Conservation (phyloP, 2,113 vertebrate species). For the Leptobrachium ailaonicum region DNA sequence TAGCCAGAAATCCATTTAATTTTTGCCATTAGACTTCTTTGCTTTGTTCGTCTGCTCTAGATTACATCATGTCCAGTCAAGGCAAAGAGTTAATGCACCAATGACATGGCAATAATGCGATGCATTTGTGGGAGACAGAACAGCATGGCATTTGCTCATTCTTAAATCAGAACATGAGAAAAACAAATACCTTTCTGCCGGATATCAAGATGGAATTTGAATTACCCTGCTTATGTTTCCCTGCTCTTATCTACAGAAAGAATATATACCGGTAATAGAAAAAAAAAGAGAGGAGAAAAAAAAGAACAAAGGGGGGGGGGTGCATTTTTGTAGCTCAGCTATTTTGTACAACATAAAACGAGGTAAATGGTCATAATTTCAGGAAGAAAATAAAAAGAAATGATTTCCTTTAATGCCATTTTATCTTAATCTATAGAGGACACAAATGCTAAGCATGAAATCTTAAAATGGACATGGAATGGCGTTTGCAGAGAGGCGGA, state of each 20-base stretch:
- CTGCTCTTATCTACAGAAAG: constrained; percentile 27
- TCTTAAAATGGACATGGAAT: constrained; percentile 18
- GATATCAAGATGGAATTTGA: constrained; percentile 29
- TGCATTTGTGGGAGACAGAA: constrained; percentile 28
- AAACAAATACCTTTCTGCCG: constrained; percentile 26
- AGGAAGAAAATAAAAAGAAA: not conserved
- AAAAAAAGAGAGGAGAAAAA: no score
- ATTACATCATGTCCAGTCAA: constrained; percentile 15
- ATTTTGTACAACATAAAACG: not conserved
- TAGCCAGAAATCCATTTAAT: not conserved
- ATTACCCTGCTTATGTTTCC: constrained; percentile 15
- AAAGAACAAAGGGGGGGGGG: no score
- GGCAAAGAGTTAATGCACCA: constrained; percentile 33
- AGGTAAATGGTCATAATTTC: constrained; percentile 11
- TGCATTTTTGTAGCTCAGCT: not conserved
- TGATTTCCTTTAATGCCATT: not conserved
- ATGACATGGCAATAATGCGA: constrained; percentile 25
- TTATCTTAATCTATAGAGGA: constrained; percentile 29
- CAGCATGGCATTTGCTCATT: constrained; percentile 12
- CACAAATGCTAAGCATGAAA: constrained; percentile 19
- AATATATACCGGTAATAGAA: not conserved
- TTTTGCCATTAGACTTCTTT: constrained; percentile 21
- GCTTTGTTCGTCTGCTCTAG: not conserved
- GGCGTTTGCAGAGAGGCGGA: not conserved
- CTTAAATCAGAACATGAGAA: constrained; percentile 26